These are phyloP conservation scores for Sitobion miscanthi DNA, from an alignment of 1,140 invertebrate species.

Conservation along the genomic window DNA sequence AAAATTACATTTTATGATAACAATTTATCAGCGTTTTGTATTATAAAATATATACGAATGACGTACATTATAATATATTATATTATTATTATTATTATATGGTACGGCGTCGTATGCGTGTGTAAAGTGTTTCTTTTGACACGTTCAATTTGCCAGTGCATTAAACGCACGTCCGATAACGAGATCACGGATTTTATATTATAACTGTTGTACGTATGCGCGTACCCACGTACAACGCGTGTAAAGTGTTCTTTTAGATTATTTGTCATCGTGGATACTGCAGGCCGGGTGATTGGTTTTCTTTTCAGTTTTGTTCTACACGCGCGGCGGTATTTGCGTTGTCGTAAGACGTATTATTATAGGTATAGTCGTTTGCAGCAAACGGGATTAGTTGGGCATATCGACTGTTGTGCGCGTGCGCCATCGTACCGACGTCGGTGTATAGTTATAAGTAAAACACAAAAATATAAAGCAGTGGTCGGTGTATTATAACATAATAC, in stretches of 20 bases:
- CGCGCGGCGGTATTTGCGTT: neutral
- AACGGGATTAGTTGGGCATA: neutral
- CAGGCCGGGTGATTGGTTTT: neutral
- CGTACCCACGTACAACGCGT: neutral
- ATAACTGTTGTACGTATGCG: neutral
- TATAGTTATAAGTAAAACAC: neutral
- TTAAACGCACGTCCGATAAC: constrained; percentile 12
- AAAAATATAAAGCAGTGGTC: neutral
- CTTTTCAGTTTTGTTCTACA: neutral
- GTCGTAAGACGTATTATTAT: neutral
- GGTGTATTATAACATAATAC: neutral
- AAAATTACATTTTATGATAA: constrained; percentile 38
- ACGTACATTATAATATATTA: neutral
- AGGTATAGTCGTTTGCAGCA: neutral
- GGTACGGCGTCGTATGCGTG: neutral
- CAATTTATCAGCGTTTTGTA: neutral
- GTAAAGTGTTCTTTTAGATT: constrained; percentile 7
- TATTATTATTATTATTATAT: neutral
- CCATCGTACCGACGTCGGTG: neutral
- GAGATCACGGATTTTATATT: constrained; percentile 33
- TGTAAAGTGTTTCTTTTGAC: constrained; percentile 28
- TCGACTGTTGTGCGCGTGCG: neutral
- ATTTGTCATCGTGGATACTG: neutral
- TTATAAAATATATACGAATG: neutral
- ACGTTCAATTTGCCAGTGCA: constrained; percentile 25